A percentile compares a stretch with the other conserved stretches of the same genome.
Evolutionary conservation across 2,888 invertebrate species (phyloP).

Genomic region (Cybosia mesomella): DNA sequence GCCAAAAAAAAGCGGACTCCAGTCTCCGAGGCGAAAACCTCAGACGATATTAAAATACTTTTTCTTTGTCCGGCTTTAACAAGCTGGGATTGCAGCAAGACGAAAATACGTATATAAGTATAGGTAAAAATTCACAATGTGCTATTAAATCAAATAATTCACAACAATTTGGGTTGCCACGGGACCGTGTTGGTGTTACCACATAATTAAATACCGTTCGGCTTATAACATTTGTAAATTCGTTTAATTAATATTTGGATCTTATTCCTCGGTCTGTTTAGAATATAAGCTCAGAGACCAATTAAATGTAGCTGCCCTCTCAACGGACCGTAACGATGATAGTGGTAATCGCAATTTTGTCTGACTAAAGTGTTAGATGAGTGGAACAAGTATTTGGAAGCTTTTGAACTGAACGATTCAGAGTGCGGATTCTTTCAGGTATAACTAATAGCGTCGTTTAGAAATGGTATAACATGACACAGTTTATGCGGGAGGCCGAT

Average conservation of each 20-base stretch:
- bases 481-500: background rate
- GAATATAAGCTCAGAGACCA: conserved; percentile 54
- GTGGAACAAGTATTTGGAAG: background rate
- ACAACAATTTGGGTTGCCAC: conserved; percentile 14
- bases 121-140: conserved; percentile 8
- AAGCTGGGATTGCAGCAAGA: background rate
- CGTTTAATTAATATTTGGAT: conserved; percentile 47
- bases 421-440: background rate
- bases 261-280: conserved; percentile 67
- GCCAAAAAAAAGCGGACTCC: too few species aligned
- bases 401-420: conserved; percentile 3
- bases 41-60: too few species aligned
- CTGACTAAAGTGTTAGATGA: conserved; percentile 11
- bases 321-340: conserved; percentile 57
- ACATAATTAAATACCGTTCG: conserved; percentile 24
- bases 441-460: conserved; percentile 4
- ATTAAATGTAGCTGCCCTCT: conserved; percentile 60
- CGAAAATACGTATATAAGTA: background rate
- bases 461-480: conserved; percentile 4
- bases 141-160: conserved; percentile 35
- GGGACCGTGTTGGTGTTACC: conserved; percentile 12
- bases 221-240: conserved; percentile 44
- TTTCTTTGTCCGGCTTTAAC: too few species aligned
- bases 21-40: too few species aligned
- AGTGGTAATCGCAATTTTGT: conserved; percentile 11